Evolutionary conservation across 1,140 invertebrate species (phyloP), one percentile per base, ranked within the genome.

Genomic region (Drosophila sulfurigaster): DNA sequence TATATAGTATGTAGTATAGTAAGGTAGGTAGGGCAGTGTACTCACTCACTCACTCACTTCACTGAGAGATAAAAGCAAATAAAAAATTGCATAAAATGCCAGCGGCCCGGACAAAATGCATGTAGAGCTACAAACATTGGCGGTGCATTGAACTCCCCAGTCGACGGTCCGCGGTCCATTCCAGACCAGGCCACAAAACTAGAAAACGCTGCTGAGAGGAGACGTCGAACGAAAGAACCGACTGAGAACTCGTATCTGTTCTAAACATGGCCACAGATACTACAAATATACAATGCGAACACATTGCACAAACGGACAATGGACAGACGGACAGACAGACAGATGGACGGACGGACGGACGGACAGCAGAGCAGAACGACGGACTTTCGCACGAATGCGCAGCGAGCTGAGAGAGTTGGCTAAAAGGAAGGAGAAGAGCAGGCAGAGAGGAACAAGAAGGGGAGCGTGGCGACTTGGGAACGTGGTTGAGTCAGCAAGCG

Each of bases 31-130:
- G 62, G 62, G 49, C 32, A 64, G 62, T 51, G 62, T 64, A 64
- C 35, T 52, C 59, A 48, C 35, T 64, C 62, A 65, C 45, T 35
- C 20, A 25, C 58, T 60, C 59, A 51, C 45, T 63, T 64, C 62
- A 65, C 45, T 35, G 13, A 25, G 65, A 86, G 83, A 81, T 83
- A 88, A 89, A 83, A 81, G 83, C 80, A 89, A 89, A 88, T 89
- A 81, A 81, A 88, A 87, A 82, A 76, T 74, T 89, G 78, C 78
- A 89, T 81, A 85, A 88, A 89, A 89, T 88, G 85, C 85, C 85
- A 78, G 75, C 68, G 86, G 85, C 82, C 82, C 46, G 66, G 67
- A 66, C 13, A 69, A 75, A 85, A 78, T 86, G 82, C 85, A 81
- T 78, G 75, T 68, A 73, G 74, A 77, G 64, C 74, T 77, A 51